A percentile compares a stretch with the other conserved stretches of the same genome.
Conservation (phyloP, 2,113 vertebrate genomes). For the Hipposideros armiger region DNA sequence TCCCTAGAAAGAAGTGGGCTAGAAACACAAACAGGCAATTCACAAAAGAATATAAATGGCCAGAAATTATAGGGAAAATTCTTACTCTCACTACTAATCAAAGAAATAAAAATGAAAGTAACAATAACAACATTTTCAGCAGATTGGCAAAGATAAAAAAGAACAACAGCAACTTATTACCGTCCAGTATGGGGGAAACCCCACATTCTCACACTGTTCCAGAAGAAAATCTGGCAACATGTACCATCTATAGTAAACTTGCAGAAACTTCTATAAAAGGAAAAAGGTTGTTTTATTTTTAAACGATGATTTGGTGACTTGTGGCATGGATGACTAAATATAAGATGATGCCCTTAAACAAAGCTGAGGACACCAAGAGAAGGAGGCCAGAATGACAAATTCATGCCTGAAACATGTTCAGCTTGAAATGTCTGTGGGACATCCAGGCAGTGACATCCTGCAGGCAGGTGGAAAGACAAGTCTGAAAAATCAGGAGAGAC, state of each 20-base stretch:
- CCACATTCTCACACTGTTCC: slow-evolving; percentile 9
- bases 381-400: background rate
- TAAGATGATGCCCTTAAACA: slow-evolving; percentile 11
- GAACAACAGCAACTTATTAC: background rate
- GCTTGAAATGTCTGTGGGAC: background rate
- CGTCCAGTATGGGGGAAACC: background rate
- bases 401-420: background rate
- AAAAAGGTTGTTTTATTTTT: slow-evolving; percentile 61
- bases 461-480: background rate
- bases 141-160: background rate
- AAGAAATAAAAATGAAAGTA: slow-evolving; percentile 50
- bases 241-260: slow-evolving; percentile 23
- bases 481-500: background rate
- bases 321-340: slow-evolving; percentile 45
- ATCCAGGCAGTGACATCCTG: background rate
- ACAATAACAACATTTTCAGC: slow-evolving; percentile 29
- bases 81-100: slow-evolving; percentile 5
- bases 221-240: background rate
- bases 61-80: background rate
- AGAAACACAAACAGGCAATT: slow-evolving; percentile 42
- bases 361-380: background rate
- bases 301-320: slow-evolving; percentile 51
- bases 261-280: slow-evolving; percentile 68
- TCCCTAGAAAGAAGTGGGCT: slow-evolving; percentile 13
- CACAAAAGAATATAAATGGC: slow-evolving; percentile 29